phyloP scores from a whole-genome alignment of 1,140 invertebrate genomes.

The Lysiphlebus fabarum region DNA sequence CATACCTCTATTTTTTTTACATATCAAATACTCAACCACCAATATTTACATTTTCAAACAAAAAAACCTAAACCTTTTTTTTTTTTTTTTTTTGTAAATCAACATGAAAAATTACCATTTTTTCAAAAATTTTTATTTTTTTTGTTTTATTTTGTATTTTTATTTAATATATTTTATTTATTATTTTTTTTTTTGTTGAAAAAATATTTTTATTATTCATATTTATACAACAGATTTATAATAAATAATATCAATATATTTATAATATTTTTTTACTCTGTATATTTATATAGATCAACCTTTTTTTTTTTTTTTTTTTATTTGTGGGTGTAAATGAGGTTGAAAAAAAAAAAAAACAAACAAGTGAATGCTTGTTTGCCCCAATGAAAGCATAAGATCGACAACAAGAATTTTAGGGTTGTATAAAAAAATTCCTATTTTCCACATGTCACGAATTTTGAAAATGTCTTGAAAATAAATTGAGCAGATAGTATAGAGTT shows the following conservation, averaged over 20 bases:
- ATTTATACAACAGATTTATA: too few species aligned
- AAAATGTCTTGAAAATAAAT: constrained; percentile 33
- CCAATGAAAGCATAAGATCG: constrained; percentile 1
- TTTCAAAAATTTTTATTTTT: background rate
- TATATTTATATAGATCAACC: background rate
- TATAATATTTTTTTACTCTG: too few species aligned
- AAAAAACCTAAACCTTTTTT: background rate
- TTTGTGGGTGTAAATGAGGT: background rate
- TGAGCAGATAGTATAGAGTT: constrained; percentile 25
- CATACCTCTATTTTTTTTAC: constrained; percentile 1
- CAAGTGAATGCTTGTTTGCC: background rate
- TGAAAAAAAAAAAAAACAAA: too few species aligned
- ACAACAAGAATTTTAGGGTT: constrained; percentile 3
- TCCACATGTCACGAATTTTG: constrained; percentile 9
- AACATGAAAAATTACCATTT: constrained; percentile 14
- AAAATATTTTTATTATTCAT: too few species aligned
- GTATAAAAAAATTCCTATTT: background rate
- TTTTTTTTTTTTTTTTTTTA: background rate
- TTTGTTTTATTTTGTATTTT: constrained; percentile 1
- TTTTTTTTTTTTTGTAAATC: background rate
- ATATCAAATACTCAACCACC: too few species aligned
- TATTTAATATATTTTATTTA: too few species aligned
- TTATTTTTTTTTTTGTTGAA: too few species aligned
- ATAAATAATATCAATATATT: too few species aligned
- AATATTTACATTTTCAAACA: background rate